A percentile compares a stretch with the other conserved stretches of the same genome.
Evolutionary conservation across 2,113 vertebrate species (phyloP).

Genomic region (Pelmatolapia mariae): DNA sequence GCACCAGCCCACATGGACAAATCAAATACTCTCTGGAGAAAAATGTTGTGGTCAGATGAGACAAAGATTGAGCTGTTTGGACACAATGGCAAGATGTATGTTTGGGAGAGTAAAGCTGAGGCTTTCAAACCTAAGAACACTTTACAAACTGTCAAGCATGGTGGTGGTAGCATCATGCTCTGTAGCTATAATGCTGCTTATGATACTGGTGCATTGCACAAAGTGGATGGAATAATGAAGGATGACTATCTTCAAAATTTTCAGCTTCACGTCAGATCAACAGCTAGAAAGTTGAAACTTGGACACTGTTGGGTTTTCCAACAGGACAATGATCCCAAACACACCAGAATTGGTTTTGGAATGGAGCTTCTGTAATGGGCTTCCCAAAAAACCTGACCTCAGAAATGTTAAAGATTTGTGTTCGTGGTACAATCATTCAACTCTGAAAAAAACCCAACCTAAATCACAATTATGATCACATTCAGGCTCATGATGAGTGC

Average conservation of each 20-base stretch:
- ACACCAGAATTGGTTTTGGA: not conserved
- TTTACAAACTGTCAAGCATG: not conserved
- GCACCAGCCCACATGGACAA: not conserved
- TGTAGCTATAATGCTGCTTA: not conserved
- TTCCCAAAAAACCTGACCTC: not conserved
- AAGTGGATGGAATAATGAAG: not conserved
- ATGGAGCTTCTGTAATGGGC: not conserved
- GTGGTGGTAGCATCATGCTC: not conserved
- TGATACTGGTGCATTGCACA: not conserved
- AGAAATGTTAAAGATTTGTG: not conserved
- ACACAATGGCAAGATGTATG: not conserved
- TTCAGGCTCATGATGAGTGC: not conserved
- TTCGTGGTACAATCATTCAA: not conserved
- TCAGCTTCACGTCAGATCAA: not conserved
- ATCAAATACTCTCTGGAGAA: not conserved
- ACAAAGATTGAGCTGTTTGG: not conserved
- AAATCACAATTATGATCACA: not conserved
- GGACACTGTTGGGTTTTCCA: not conserved
- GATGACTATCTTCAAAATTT: not conserved
- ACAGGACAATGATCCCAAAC: not conserved
- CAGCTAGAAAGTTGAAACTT: not conserved
- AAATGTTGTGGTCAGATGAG: not conserved
- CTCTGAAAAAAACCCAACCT: not conserved
- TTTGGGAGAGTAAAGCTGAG: not conserved
- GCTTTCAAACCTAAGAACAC: not conserved